Conservation (phyloP, 1,140 invertebrate species). For the Pseudomyrmex flavicornis region DNA sequence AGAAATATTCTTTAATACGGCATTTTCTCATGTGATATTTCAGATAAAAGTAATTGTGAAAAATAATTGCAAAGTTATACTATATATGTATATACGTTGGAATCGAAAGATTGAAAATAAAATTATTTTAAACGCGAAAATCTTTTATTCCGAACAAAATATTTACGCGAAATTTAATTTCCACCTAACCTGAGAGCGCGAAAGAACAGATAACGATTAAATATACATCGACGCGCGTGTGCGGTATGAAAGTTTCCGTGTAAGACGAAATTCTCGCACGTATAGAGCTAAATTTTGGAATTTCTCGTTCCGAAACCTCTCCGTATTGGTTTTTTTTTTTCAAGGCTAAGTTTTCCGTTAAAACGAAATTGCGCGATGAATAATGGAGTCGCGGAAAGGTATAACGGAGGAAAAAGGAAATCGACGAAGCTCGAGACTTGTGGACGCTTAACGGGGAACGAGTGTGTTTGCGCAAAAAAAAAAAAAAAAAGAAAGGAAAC, state of each 20-base stretch:
- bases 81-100: too few species aligned
- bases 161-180: too few species aligned
- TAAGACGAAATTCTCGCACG: too few species aligned
- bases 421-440: not conserved
- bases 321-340: constrained; percentile 9
- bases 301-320: not conserved
- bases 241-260: too few species aligned
- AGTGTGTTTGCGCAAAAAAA: constrained; percentile 16
- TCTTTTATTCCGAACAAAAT: too few species aligned
- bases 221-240: too few species aligned
- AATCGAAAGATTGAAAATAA: too few species aligned
- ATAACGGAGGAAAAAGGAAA: not conserved
- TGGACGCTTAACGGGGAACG: not conserved
- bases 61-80: not conserved
- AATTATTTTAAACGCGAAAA: too few species aligned
- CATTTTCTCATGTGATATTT: too few species aligned
- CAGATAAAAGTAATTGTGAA: not conserved
- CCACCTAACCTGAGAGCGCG: too few species aligned
- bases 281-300: not conserved
- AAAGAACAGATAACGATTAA: too few species aligned
- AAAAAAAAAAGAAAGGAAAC: not conserved
- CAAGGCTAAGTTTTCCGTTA: not conserved
- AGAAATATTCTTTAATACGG: constrained; percentile 13
- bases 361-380: constrained; percentile 28
- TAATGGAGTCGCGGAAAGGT: constrained; percentile 35